Base-by-base conservation (phyloP, 2,113 vertebrate species). In the Centrocercus urophasianus region DNA sequence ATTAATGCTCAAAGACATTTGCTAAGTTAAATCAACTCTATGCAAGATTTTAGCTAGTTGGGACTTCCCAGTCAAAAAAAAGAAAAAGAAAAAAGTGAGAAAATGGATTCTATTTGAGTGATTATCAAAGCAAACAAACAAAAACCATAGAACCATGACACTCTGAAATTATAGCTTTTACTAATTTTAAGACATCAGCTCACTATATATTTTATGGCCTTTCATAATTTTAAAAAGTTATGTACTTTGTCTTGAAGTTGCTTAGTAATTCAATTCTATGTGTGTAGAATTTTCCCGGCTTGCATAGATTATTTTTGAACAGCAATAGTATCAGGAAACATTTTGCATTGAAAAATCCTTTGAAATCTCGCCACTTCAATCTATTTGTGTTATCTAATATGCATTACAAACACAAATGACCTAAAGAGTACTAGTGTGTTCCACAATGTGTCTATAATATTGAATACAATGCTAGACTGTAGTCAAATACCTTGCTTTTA, bases 1-100 rank as follows among this genome's bases (percentile, higher is more conserved):
- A 88, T 91, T 94, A 92, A 83, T 65, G 89, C 30, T 13, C 59
- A 74, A 65, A 76, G 85, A 79, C 28, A 88, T 93, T 97, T 93
- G 88, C 91, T 94, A 92, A 72, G 61, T 93, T 96, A 86, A 42
- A 74, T 32, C 83, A 88, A 82, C 69, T 81, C 56, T 47, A 56
- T 57, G 72, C 57, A 79, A 87, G 77, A 83, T 83, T 95, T 77
- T 19, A 79, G 42, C 34, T n/a, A 21, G 38, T 67, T 57, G 54
- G 28, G 30, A 16, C 32, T 32, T 93, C 63, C 54, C 74, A 83
- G 78, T 54, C 14, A 16, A 54, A 56, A 94, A 92, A 83, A 63
- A 48, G 10, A 47, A 10, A 20, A 21, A 61, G 24, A 38, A 27
- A 90, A 48, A 6, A 20, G 45, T 73, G 69, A 88, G 57, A 67